Base-by-base conservation (phyloP, 2,888 invertebrate species). In the Drosophila paranaensis region DNA sequence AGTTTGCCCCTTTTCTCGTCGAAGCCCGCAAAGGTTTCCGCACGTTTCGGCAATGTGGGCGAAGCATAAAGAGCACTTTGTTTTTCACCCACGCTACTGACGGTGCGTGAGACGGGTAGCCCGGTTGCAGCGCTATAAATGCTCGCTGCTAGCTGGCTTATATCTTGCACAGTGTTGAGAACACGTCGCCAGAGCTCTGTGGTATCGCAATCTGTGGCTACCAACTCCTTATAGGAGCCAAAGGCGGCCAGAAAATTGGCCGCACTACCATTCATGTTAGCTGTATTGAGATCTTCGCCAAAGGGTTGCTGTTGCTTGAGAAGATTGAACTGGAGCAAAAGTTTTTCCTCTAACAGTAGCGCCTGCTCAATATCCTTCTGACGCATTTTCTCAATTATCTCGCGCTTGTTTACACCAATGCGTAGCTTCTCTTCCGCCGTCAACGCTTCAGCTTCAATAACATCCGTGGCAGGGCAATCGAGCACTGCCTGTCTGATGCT, bases 1-100 rank as follows among this genome's bases (percentile, higher is more conserved):
- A 89, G 51, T 74, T 92, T 93, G 57, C 82, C 91, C 14, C 93
- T 90, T 72, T 92, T 92, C 85, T 94, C 94, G 93, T 98, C 98
- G 91, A 98, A 98, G 10, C 98, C 98, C 2, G 98, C 98, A 93
- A 98, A 99, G 5, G 98, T 98, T 93, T 98, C 98, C 0, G 98
- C 98, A 37, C 98, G 94, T 84, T 98, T 96, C 20, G 98, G 98
- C 72, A 98, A 93, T 42, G 96, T 96, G 16, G 97, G 97, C 35
- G 97, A 96, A 73, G 96, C 95, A 92, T 97, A 98, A 0, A 96
- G 95, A 33, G 96, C 95, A 88, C 97, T 97, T 87, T 98, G 97
- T 60, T 97, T 95, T 93, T 98, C 98, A 6, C 98, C 98, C 0
- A 97, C 98, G 33, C 98, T 98, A 93, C 98, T 98, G 20, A 97